phyloP scores from a whole-genome alignment of 2,113 vertebrate genomes.

The Pangasianodon hypophthalmus region DNA sequence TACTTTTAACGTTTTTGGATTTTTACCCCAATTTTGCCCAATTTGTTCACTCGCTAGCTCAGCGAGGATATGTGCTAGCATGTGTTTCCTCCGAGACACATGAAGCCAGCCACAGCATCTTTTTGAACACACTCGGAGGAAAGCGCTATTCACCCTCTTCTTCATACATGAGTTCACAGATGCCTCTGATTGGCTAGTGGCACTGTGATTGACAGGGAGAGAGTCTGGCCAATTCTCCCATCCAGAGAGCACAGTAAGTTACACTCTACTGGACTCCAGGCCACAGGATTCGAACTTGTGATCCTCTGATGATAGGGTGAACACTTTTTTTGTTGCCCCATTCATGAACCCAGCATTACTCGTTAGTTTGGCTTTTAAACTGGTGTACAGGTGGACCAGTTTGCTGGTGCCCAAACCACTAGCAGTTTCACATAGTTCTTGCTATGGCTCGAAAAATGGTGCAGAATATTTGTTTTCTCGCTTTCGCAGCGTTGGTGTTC shows the following conservation, averaged over 20 bases:
- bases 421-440: not conserved
- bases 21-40: too few species aligned
- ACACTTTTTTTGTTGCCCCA: not conserved
- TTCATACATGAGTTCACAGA: not conserved
- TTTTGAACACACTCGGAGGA: too few species aligned
- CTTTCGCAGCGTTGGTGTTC: slow-evolving; percentile 89
- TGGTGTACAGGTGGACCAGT: not conserved
- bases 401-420: not conserved
- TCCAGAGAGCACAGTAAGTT: not conserved
- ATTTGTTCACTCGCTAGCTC: not conserved
- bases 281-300: not conserved
- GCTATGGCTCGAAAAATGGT: not conserved
- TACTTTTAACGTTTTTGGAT: too few species aligned
- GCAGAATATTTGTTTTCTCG: not conserved
- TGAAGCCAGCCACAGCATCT: not conserved
- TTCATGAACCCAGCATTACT: not conserved
- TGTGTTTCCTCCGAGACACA: not conserved
- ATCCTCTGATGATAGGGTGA: not conserved
- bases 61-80: not conserved
- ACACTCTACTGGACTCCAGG: not conserved
- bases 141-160: not conserved
- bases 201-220: not conserved
- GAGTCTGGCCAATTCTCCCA: not conserved
- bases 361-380: too few species aligned
- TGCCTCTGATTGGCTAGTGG: not conserved